Evolutionary conservation across 1,140 invertebrate genomes (phyloP), one percentile per base, ranked within the genome.

Genomic region (Paralvinella palmiformis): DNA sequence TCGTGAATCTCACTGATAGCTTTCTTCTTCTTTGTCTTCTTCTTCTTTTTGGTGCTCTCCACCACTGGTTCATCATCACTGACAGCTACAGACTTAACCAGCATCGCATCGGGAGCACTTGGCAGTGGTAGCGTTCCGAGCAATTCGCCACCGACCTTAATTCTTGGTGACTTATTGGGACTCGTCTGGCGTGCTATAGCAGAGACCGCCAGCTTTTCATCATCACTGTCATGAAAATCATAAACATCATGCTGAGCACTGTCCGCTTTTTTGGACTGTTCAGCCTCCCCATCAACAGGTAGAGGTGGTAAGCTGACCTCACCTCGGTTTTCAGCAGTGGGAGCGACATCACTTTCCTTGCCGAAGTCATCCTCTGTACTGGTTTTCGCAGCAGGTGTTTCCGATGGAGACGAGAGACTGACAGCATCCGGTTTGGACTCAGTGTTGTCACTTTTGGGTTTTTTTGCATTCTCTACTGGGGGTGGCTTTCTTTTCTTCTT

Each of bases 151-250:
- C n/a, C n/a, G n/a, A n/a, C n/a, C n/a, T n/a, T n/a, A n/a, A n/a
- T n/a, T n/a, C n/a, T 22, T 5, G 55, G 55, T 3, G 55, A 57
- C 55, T 57, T 57, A 31, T 20, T 32, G 5, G 33, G 27, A 36
- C 27, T 32, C n/a, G 22, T 36, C 27, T 57, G 55, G 1, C 55
- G n/a, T n/a, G n/a, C n/a, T n/a, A n/a, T n/a, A n/a, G n/a, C n/a
- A n/a, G n/a, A n/a, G n/a, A n/a, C n/a, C n/a, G n/a, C n/a, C n/a
- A n/a, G n/a, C 10, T 57, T 32, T 20, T 57, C 55, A 32, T 57
- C 55, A 15, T 57, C 55, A 36, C 55, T 57, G 55, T 57, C 55
- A 36, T 57, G 27, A 32, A 57, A 57, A n/a, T 57, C 55, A 36
- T 57, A 57, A n/a, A 57, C 55, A n/a, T 57, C 55, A 10, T 41